Percentiles rank a stretch among this genome's conserved stretches.
phyloP scores from a whole-genome alignment of 2,888 invertebrate species.

The Calameuta pallipes region DNA sequence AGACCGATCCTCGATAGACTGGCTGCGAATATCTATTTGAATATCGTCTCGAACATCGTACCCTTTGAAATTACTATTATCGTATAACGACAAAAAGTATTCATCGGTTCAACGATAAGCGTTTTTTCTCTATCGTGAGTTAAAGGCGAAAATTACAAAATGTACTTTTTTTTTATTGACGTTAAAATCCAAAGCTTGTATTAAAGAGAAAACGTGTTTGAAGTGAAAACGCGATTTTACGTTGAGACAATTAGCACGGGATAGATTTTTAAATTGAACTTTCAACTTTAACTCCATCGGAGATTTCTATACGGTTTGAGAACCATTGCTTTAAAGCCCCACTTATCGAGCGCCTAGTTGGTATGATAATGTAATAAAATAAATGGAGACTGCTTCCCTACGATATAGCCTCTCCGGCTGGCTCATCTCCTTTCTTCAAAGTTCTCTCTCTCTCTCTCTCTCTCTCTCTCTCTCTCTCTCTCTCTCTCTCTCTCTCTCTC shows the following conservation, averaged over 20 bases:
- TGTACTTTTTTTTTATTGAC: accelerated
- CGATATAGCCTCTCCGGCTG: conserved; percentile 42
- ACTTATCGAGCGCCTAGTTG: conserved; percentile 63
- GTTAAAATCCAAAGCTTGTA: no score
- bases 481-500: conserved; percentile 2
- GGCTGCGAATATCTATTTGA: background rate
- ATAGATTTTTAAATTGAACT: background rate
- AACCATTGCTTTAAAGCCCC: conserved; percentile 59
- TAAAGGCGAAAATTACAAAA: no score
- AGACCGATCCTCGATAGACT: background rate
- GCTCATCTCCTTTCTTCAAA: background rate
- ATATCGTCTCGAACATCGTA: no score
- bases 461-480: no score
- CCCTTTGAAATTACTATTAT: no score
- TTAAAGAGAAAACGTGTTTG: no score
- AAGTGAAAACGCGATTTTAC: no score
- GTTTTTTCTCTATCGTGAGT: no score
- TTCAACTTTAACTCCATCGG: background rate
- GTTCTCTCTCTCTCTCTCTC: background rate
- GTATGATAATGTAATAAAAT: conserved; percentile 68
- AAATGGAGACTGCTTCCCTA: conserved; percentile 59
- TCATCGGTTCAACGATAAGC: no score
- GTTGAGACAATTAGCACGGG: no score
- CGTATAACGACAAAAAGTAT: no score
- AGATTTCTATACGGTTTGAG: conserved; percentile 45